Evolutionary conservation across 2,797 vertebrate species (phyloP).

Genomic region (Arrhamphus sclerolepis): DNA sequence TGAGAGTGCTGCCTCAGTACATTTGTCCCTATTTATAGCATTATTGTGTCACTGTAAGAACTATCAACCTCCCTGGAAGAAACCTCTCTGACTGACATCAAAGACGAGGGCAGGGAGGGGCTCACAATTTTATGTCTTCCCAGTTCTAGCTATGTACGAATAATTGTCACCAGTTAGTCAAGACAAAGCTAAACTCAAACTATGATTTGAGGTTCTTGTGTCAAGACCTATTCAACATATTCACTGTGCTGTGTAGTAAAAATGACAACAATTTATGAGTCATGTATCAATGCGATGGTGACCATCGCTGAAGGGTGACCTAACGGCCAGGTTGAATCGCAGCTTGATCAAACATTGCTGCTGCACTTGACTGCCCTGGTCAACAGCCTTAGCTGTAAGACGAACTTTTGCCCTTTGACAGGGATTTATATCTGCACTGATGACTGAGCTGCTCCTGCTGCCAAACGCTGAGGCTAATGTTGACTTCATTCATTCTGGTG

Average conservation of each 20-base stretch:
- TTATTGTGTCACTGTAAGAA: constrained; percentile 40
- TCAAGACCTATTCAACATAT: constrained; percentile 37
- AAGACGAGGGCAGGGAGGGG: constrained; percentile 36
- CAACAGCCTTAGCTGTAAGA: constrained; percentile 48
- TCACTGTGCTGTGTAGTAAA: constrained; percentile 57
- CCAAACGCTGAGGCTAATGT: constrained; percentile 31
- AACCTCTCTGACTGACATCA: constrained; percentile 48
- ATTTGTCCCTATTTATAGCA: constrained; percentile 59
- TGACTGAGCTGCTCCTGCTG: constrained; percentile 36
- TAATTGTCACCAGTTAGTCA: constrained; percentile 40
- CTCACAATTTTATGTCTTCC: constrained; percentile 50
- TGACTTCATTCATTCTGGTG: constrained; percentile 30
- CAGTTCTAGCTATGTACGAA: constrained; percentile 50
- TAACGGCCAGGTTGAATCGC: constrained; percentile 51
- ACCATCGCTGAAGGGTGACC: constrained; percentile 59
- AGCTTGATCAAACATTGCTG: constrained; percentile 65
- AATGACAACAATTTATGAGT: constrained; percentile 68
- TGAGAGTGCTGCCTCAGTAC: constrained; percentile 28
- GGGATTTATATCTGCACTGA: constrained; percentile 38
- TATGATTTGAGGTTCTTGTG: constrained; percentile 45
- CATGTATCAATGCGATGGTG: constrained; percentile 57
- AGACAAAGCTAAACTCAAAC: constrained; percentile 37
- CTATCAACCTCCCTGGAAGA: constrained; percentile 46
- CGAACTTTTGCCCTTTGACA: constrained; percentile 58
- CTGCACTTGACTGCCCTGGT: constrained; percentile 38